Evolutionary conservation across 2,888 invertebrate species (phyloP).

Genomic region (Sesamia inferens): DNA sequence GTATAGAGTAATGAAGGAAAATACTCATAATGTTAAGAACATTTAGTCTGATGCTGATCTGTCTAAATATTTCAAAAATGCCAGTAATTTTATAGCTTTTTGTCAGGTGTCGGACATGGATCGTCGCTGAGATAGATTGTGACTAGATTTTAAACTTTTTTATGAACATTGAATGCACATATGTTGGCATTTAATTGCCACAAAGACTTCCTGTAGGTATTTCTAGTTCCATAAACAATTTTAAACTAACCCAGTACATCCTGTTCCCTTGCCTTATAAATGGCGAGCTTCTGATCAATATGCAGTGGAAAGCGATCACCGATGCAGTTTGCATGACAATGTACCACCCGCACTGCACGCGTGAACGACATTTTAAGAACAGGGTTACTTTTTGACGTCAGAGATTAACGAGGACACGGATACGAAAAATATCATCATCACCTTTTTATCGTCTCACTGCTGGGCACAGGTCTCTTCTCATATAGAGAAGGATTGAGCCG

Average conservation of each 20-base stretch:
- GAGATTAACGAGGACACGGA: slow-evolving; percentile 22
- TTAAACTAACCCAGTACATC: slow-evolving; percentile 49
- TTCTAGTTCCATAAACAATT: slow-evolving; percentile 40
- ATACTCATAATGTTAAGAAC: too few species aligned
- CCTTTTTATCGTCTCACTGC: too few species aligned
- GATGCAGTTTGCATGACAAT: slow-evolving; percentile 68
- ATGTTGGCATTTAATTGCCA: not conserved
- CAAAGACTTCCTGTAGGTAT: slow-evolving; percentile 9
- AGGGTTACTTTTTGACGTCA: slow-evolving; percentile 53
- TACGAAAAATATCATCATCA: slow-evolving; percentile 2
- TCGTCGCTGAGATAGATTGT: too few species aligned
- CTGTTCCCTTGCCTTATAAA: slow-evolving; percentile 45
- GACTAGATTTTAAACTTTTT: too few species aligned
- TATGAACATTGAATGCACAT: not conserved
- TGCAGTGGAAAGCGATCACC: slow-evolving; percentile 59
- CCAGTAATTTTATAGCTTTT: too few species aligned
- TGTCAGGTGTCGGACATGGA: too few species aligned
- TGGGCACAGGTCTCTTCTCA: too few species aligned
- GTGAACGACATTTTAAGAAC: slow-evolving; percentile 45
- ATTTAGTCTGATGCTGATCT: too few species aligned
- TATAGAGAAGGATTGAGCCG: too few species aligned
- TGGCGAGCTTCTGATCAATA: slow-evolving; percentile 54
- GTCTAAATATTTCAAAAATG: too few species aligned
- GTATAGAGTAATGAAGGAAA: too few species aligned
- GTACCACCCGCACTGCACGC: slow-evolving; percentile 62